Evolutionary conservation across 2,797 vertebrate genomes (phyloP), one percentile per base, ranked within the genome.

Genomic region (Muraenolepis orangiensis): DNA sequence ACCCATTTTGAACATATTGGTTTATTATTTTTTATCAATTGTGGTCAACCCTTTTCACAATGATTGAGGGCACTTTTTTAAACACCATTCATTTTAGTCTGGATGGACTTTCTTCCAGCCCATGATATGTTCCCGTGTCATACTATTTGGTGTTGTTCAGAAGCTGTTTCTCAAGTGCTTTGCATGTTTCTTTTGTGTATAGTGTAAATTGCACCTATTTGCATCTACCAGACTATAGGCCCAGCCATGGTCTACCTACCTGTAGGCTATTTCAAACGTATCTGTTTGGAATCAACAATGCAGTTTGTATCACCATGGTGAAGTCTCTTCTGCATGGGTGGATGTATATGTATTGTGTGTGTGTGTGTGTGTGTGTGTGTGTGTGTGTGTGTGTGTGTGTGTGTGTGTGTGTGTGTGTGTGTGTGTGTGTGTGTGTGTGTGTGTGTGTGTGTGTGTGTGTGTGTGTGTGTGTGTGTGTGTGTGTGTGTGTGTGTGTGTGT

Each of bases 81-180:
- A n/a, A n/a, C n/a, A 34, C 3, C 32, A 34, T 34, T 34, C 3
- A 34, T 7, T 34, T 34, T 34, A 34, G 32, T 34, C 32, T 34
- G 7, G 32, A 34, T 34, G 32, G 32, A 34, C 32, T 3, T 3
- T 3, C 32, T 34, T 38, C 36, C 36, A 38, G 6, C 10, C 36
- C 36, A 38, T 38, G 12, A 38, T 38, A 12, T 38, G n/a, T 38
- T 38, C 12, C 32, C 32, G 36, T 38, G 36, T 6, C 36, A 38
- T 57, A 57, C 2, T 57, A 2, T 57, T 57, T 51, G 32, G 30
- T 30, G 51, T 34, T 69, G 26, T 76, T 18, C 0, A 0, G 20
- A 29, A 70, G 57, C 32, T 74, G n/a, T 51, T 76, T 14, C 57
- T 67, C 28, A 2, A 23, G 46, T 42, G 71, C 72, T 83, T 80